These are phyloP conservation scores for Endomychus coccineus DNA, from an alignment of 2,888 invertebrate genomes.

Conservation along the genomic window DNA sequence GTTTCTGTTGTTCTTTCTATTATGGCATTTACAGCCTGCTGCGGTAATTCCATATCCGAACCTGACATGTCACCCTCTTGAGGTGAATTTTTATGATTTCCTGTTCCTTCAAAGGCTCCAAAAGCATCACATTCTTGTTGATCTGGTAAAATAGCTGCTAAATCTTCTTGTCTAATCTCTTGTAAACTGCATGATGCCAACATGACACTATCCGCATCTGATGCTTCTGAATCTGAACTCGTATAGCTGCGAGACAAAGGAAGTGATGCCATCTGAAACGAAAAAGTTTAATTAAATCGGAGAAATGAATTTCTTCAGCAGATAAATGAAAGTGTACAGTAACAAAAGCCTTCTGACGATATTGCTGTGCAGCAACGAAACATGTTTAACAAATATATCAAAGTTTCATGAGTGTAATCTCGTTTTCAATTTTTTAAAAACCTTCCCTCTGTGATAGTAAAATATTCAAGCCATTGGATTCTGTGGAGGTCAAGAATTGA, in stretches of 20 bases:
- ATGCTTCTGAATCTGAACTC: slow-evolving; percentile 33
- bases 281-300: no score
- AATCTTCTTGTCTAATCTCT: slow-evolving; percentile 71
- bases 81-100: slow-evolving; percentile 30
- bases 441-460: no score
- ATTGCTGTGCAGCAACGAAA: no score
- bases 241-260: slow-evolving; percentile 32
- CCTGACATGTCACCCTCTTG: slow-evolving; percentile 53
- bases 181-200: slow-evolving; percentile 53
- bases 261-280: slow-evolving; percentile 31
- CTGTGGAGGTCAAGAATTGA: no score
- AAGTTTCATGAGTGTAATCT: no score
- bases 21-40: slow-evolving; percentile 66
- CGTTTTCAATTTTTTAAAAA: no score
- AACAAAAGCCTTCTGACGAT: no score
- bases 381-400: no score
- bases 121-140: slow-evolving; percentile 52
- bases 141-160: slow-evolving; percentile 71
- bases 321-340: no score
- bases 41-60: slow-evolving; percentile 69
- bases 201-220: slow-evolving; percentile 50
- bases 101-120: slow-evolving; percentile 42
- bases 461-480: no score
- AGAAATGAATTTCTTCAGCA: no score
- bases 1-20: slow-evolving; percentile 69